phyloP scores from a whole-genome alignment of 2,113 vertebrate species.

The human region DNA sequence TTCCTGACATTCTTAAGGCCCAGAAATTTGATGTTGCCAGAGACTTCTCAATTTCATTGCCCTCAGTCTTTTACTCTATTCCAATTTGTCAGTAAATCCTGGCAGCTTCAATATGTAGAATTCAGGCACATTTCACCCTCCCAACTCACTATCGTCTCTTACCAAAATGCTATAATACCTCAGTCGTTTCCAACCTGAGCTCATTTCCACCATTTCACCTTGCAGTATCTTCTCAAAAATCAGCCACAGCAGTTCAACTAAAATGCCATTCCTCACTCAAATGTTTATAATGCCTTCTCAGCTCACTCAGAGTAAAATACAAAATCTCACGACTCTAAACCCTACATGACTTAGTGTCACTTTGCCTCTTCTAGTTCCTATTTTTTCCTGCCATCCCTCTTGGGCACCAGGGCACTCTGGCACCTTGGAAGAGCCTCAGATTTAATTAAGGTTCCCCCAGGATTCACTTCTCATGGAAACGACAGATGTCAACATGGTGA shows the following conservation, averaged over 20 bases:
- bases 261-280: background rate
- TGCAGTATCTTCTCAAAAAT: background rate
- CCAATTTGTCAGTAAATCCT: background rate
- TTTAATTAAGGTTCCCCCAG: background rate
- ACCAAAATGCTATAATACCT: fast-evolving
- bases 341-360: background rate
- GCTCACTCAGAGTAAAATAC: background rate
- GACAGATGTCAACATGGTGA: fast-evolving
- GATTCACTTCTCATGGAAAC: background rate
- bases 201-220: too few species aligned
- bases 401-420: fast-evolving
- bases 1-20: background rate
- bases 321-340: background rate
- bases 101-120: background rate
- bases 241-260: background rate
- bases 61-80: too few species aligned
- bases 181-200: fast-evolving
- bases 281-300: background rate
- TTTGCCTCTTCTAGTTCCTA: background rate
- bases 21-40: background rate
- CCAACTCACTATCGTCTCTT: background rate
- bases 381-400: too few species aligned
- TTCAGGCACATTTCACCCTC: background rate
- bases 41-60: background rate
- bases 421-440: background rate